Base-by-base conservation (phyloP, 2,888 invertebrate species). In the Drosophila trichaetosa region DNA sequence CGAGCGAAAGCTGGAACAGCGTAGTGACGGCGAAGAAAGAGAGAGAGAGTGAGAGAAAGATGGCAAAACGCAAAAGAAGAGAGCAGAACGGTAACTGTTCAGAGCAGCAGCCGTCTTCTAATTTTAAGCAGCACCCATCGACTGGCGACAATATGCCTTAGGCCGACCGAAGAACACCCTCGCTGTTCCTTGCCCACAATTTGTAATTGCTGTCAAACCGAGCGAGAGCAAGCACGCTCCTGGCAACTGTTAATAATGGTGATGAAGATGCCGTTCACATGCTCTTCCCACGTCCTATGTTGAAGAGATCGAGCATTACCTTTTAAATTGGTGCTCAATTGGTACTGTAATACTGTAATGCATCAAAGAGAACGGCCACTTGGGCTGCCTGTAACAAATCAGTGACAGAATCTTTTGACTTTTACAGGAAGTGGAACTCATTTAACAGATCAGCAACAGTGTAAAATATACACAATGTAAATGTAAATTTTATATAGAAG, bases 181-280 rank as follows among this genome's bases (percentile, higher is more conserved):
- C 21, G 21, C 29, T 38, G n/a, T 58, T 33, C 21, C 13, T 46
- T 21, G 18, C 73, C 76, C 71, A 64, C 67, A 79, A 76, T 73
- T 58, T 73, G 66, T 36, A 59, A 34, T 48, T 52, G 49, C 40
- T 31, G 40, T 31, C 57, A 42, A 24, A 5, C 51, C 33, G 36
- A 31, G 48, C 48, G 21, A 54, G 27, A 42, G 66, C 64, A 11
- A 21, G 42, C 34, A 24, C 46, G 65, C 59, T 79, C 65, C 68
- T 82, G 80, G 80, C 66, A 79, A 85, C 81, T 76, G 79, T 79
- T 85, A 86, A 86, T 88, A 84, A 83, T 83, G 81, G 73, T 87
- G 88, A 79, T 82, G 80, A 78, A 77, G 76, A 60, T 69, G 85
- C 67, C 67, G 70, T 71, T 79, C 69, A 65, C 71, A 70, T 78